A percentile compares a stretch with the other conserved stretches of the same genome.
Evolutionary conservation across 1,140 invertebrate genomes (phyloP).

Genomic region (Hycleus phaleratus): DNA sequence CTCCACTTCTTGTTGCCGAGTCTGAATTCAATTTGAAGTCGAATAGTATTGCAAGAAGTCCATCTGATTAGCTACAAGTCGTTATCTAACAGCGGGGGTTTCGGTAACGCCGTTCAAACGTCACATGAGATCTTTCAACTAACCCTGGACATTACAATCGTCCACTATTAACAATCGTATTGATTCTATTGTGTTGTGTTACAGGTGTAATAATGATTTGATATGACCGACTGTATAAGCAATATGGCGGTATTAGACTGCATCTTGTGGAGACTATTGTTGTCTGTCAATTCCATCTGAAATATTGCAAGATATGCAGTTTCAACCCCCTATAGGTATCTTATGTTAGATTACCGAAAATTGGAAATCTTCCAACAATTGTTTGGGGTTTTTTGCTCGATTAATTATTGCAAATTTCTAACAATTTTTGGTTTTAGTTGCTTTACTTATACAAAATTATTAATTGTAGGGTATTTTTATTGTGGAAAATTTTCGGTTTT

Average conservation of each 20-base stretch:
- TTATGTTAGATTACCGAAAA: neutral
- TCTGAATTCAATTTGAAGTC: neutral
- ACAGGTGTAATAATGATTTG: neutral
- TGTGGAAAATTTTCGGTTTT: too few species aligned
- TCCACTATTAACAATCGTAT: constrained; percentile 1
- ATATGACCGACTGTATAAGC: constrained; percentile 12
- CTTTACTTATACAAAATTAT: too few species aligned
- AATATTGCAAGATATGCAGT: constrained; percentile 31
- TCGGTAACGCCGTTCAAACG: constrained; percentile 27
- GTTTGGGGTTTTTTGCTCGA: neutral
- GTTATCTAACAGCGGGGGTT: constrained; percentile 28
- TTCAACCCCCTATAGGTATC: constrained; percentile 16
- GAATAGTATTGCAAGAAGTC: neutral
- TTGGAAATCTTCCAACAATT: constrained; percentile 10
- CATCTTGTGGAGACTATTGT: constrained; percentile 33
- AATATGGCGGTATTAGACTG: constrained; percentile 27
- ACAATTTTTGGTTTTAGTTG: neutral
- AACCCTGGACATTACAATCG: constrained; percentile 29
- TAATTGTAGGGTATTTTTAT: too few species aligned
- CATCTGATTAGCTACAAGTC: constrained; percentile 32
- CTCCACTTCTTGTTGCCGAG: neutral
- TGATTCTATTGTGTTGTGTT: constrained; percentile 16
- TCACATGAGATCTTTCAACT: constrained; percentile 30
- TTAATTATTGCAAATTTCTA: neutral
- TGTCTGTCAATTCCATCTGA: constrained; percentile 30